Base-by-base conservation (phyloP, 2,797 vertebrate genomes). In the Sebastiscus tertius region DNA sequence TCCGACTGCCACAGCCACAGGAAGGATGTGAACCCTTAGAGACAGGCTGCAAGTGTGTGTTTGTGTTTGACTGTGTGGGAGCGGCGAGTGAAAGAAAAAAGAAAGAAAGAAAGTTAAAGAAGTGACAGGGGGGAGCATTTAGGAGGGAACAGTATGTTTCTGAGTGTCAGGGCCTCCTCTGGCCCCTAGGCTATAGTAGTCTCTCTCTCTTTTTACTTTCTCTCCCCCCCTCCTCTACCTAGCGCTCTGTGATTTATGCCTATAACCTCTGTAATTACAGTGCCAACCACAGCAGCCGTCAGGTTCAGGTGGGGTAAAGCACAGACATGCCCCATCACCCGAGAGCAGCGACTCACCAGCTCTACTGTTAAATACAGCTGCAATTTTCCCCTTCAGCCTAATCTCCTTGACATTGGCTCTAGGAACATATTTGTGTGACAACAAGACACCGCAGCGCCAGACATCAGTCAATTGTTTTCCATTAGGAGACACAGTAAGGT, bases 321-420 rank as follows among this genome's bases (percentile, higher is more conserved):
- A 90, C 89, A 90, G 89, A 91, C 93, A 91, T 93, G 93, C 83
- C 90, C 91, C 85, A 82, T 88, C 88, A 94, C 93, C 90, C 91
- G 75, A 82, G 76, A 89, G 84, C 42, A 71, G 75, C 46, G 5
- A 52, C 80, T 85, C 77, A 27, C 85, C 82, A 88, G 72, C 88
- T 87, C 75, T 39, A 22, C 86, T 46, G 52, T 66, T 77, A 86
- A 86, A 88, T 81, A 42, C 88, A 79, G 86, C 90, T 80, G 93
- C 85, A 93, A 91, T 93, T 91, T 91, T 91, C 90, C 78, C 89
- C 89, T 87, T 92, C 87, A 89, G 72, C 72, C 77, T 92, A 88
- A 91, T 90, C 89, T 93, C 83, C 80, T 87, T 89, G 85, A 94
- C 84, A 78, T 79, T 86, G 85, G 84, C 87, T 87, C 68, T 65